Percentiles rank a stretch among this genome's conserved stretches.
These are phyloP conservation scores for crab-eating macaque (Macaca fascicularis) DNA, from an alignment of 2,113 vertebrate genomes.

Conservation along the genomic window T2T-MFA8v1.1 NC_088380.1:122937001-122937500, in stretches of 20 bases:
- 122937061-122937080: conserved; percentile 12
- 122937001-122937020: background rate
- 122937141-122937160: background rate
- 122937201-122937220: background rate
- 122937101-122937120: background rate
- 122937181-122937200: background rate
- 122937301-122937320: background rate
- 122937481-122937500: background rate
- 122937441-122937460: background rate
- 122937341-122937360: background rate
- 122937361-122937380: background rate
- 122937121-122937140: background rate
- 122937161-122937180: background rate
- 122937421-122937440: background rate
- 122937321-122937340: background rate
- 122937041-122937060: background rate
- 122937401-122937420: background rate
- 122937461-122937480: background rate
- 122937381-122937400: background rate
- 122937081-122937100: background rate
- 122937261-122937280: background rate
- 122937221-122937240: background rate
- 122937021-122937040: background rate
- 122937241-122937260: background rate
- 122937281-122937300: background rate